Evolutionary conservation across 2,797 vertebrate species (phyloP), one percentile per base, ranked within the genome.

Genomic region (Dendrocincla tyrannina): DNA sequence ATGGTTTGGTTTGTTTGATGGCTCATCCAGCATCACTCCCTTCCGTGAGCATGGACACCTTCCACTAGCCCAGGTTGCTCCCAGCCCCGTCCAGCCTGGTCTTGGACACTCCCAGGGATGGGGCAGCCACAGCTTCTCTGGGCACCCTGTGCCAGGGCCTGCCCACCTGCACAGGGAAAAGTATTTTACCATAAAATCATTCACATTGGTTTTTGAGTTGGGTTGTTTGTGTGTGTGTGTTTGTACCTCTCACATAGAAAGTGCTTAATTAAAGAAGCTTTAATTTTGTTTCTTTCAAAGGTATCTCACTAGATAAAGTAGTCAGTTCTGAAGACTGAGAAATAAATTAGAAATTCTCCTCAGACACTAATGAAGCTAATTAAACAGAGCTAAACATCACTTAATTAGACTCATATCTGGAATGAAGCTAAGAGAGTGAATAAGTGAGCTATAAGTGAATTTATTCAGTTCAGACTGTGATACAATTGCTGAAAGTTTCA

Each of bases 281-380:
- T 77, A 62, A 72, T 67, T 88, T 86, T 59, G 17, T 58, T 78
- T 76, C 56, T 78, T 74, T 76, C 12, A 46, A 28, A 90, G 88
- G 13, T 35, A 24, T 49, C 39, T 92, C 1, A 0, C 24, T 33
- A 75, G 41, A 33, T 86, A 82, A 89, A 52, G n/a, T 23, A 74
- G 72, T 64, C 32, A 55, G 47, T 66, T 79, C 28, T 67, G 52
- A 87, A 77, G 23, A 56, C 37, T 47, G 28, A 93, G 44, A 27
- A 91, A 87, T 78, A 95, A 91, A 92, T 92, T 73, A 91, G 66
- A 47, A 85, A 87, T 70, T n/a, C 30, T 60, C 12, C 70, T 78
- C 67, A 84, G 69, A 81, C 25, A 68, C 39, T 41, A 84, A 91
- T 62, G 11, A 14, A 67, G 30, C 63, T 93, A 73, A 94, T 91